Conservation (phyloP, 2,888 invertebrate species). For the Melieria crassipennis region DNA sequence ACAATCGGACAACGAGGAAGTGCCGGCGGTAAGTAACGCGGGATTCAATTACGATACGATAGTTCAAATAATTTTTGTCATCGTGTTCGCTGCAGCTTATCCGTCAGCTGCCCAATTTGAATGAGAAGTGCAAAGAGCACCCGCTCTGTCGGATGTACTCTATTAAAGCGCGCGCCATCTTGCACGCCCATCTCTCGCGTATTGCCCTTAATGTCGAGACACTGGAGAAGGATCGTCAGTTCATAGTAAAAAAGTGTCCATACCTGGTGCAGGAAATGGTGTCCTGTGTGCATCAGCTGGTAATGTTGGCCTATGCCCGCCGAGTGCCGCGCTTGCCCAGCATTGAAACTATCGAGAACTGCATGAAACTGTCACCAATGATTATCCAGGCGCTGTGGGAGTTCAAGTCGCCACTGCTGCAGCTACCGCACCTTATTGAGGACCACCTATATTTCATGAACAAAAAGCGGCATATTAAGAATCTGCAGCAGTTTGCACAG, state of each 20-base stretch:
- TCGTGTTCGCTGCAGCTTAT: conserved; percentile 74
- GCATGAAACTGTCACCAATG: conserved; percentile 97
- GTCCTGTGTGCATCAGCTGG: conserved; percentile 92
- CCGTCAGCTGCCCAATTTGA: conserved; percentile 88
- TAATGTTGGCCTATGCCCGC: conserved; percentile 88
- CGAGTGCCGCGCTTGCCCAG: conserved; percentile 86
- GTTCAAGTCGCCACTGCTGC: conserved; percentile 91
- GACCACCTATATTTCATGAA: conserved; percentile 88
- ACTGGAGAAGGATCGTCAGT: conserved; percentile 84
- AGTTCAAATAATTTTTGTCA: background rate
- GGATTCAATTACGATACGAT: background rate
- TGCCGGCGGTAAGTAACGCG: conserved; percentile 77
- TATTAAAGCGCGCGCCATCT: conserved; percentile 88
- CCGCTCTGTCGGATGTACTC: conserved; percentile 94
- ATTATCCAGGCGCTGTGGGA: conserved; percentile 97
- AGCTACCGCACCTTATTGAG: conserved; percentile 92
- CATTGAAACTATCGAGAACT: conserved; percentile 95
- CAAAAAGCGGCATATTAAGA: conserved; percentile 88
- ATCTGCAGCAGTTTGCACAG: conserved; percentile 89
- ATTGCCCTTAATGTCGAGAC: conserved; percentile 80
- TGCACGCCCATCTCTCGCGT: conserved; percentile 96
- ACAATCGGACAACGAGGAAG: conserved; percentile 93
- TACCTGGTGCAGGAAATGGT: conserved; percentile 98
- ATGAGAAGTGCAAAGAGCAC: conserved; percentile 95
- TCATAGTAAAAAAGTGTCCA: conserved; percentile 89